A percentile compares a stretch with the other conserved stretches of the same genome.
phyloP scores from a whole-genome alignment of 2,797 vertebrate species.

The Melanogrammus aeglefinus region DNA sequence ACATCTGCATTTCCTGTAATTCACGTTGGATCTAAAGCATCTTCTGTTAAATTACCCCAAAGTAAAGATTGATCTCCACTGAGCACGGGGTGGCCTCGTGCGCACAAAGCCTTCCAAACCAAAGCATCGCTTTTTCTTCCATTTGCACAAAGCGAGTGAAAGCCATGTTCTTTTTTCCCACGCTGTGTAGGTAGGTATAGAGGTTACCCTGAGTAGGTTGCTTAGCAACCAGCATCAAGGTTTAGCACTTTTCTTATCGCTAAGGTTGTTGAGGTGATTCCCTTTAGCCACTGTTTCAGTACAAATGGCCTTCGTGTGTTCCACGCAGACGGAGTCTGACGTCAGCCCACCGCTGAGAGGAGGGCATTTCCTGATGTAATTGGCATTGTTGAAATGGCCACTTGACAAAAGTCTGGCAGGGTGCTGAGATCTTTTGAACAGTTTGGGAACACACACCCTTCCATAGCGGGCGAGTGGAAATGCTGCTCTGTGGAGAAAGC shows the following conservation, averaged over 20 bases:
- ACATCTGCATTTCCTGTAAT: no score
- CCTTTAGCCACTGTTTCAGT: neutral
- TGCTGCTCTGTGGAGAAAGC: neutral
- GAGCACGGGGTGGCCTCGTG: no score
- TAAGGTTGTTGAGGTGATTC: neutral
- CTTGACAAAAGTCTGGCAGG: no score
- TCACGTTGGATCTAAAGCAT: no score
- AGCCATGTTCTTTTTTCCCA: neutral
- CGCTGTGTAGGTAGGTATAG: neutral
- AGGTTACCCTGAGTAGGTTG: neutral
- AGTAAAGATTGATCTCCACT: neutral
- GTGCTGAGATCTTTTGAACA: neutral
- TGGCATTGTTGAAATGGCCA: neutral
- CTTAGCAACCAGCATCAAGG: neutral
- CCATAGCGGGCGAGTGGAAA: neutral
- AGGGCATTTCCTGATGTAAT: neutral
- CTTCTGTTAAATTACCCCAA: no score
- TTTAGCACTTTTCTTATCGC: no score
- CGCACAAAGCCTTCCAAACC: no score
- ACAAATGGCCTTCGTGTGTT: neutral
- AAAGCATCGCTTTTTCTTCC: no score
- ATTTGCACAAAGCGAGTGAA: no score
- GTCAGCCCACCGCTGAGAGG: neutral
- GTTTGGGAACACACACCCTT: neutral
- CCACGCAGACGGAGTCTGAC: neutral